A percentile compares a stretch with the other conserved stretches of the same genome.
phyloP scores from a whole-genome alignment of 1,140 invertebrate species.

The Thrips palmi region DNA sequence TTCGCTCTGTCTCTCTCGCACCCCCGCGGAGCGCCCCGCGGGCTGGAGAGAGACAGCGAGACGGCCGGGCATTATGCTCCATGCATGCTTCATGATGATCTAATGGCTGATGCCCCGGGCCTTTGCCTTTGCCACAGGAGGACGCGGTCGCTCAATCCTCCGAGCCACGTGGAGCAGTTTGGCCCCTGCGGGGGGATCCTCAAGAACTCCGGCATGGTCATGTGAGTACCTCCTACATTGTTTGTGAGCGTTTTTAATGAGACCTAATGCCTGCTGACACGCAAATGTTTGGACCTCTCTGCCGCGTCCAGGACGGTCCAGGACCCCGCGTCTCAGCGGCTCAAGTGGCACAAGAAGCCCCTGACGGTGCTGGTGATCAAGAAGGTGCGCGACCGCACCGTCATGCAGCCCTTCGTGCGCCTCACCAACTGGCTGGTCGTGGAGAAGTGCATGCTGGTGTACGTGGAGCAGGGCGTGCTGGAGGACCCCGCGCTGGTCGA shows the following conservation, averaged over 20 bases:
- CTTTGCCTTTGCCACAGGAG: slow-evolving; percentile 46
- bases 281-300: slow-evolving; percentile 3
- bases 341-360: slow-evolving; percentile 93
- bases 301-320: slow-evolving; percentile 72
- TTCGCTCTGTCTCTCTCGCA: no score
- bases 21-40: no score
- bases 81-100: no score
- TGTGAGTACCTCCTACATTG: slow-evolving; percentile 47
- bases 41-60: no score
- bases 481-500: slow-evolving; percentile 57
- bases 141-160: slow-evolving; percentile 80
- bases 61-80: slow-evolving; percentile 14
- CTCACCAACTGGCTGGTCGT: slow-evolving; percentile 86
- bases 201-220: slow-evolving; percentile 90
- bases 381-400: slow-evolving; percentile 79
- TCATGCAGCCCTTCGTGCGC: slow-evolving; percentile 77
- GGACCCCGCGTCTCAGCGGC: slow-evolving; percentile 84
- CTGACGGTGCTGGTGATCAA: slow-evolving; percentile 89
- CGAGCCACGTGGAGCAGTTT: slow-evolving; percentile 83
- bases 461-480: slow-evolving; percentile 75
- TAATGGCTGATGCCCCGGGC: no score
- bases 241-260: slow-evolving; percentile 3
- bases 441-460: slow-evolving; percentile 89
- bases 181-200: slow-evolving; percentile 90
- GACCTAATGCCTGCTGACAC: neutral